phyloP scores from a whole-genome alignment of 2,797 vertebrate genomes.

The Premnoplex brunnescens region DNA sequence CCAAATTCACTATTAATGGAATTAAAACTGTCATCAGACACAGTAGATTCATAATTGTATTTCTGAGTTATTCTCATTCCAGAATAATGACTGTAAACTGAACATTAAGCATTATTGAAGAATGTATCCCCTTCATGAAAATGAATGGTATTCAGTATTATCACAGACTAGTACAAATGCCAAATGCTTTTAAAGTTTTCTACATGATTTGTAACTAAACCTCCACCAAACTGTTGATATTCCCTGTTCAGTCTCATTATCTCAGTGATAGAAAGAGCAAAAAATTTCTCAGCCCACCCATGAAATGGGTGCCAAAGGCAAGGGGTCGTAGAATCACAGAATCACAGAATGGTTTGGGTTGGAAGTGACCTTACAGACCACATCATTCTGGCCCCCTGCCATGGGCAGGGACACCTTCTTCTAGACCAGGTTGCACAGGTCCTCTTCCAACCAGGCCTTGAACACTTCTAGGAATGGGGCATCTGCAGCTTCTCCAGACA shows the following conservation, averaged over 20 bases:
- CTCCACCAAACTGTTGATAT: background rate
- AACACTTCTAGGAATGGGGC: background rate
- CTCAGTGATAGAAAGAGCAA: background rate
- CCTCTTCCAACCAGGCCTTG: background rate
- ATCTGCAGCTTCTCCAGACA: background rate
- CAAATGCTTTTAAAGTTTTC: constrained; percentile 11
- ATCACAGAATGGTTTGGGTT: background rate
- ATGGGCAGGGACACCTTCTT: background rate
- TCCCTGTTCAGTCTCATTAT: background rate
- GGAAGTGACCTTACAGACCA: background rate
- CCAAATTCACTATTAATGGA: background rate
- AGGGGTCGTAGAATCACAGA: background rate
- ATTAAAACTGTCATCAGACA: constrained; percentile 19
- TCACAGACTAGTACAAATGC: background rate
- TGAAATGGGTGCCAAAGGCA: background rate
- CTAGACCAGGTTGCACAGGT: background rate
- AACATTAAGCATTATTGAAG: constrained; percentile 1
- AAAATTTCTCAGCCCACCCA: background rate
- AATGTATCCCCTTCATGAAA: background rate
- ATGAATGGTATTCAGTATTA: background rate
- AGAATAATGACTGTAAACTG: constrained; percentile 32
- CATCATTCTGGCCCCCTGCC: too few species aligned
- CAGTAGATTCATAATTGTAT: background rate
- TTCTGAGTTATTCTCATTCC: constrained; percentile 28
- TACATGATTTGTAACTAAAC: background rate